Conservation (phyloP, 2,113 vertebrate species). For the Eidolon helvum region DNA sequence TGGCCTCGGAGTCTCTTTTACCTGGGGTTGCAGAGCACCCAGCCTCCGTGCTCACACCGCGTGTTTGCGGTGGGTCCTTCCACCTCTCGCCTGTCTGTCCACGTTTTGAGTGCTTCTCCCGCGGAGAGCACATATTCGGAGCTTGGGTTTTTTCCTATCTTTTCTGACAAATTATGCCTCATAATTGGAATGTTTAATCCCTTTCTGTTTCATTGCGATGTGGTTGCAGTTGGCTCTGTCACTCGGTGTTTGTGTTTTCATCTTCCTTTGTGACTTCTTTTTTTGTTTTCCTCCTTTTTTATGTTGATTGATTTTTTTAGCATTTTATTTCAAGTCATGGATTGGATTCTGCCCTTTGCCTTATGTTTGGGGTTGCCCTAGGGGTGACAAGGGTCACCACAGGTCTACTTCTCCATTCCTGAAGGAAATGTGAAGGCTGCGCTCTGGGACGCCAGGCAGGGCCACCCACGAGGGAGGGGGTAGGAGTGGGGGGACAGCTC, state of each 20-base stretch:
- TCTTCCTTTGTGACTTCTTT: neutral
- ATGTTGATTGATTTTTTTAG: neutral
- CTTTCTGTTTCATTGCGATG: rapidly evolving
- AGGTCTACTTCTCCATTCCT: neutral
- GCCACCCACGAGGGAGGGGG: neutral
- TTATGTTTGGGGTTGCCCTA: rapidly evolving
- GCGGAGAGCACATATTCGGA: rapidly evolving
- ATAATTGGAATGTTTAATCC: rapidly evolving
- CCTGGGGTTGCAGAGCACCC: rapidly evolving
- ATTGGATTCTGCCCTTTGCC: rapidly evolving
- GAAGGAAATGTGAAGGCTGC: neutral
- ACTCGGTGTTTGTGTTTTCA: rapidly evolving
- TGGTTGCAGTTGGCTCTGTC: rapidly evolving
- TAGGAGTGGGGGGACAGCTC: rapidly evolving
- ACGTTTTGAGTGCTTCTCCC: too few relatives aligned
- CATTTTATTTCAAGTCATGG: neutral
- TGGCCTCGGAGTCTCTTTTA: neutral
- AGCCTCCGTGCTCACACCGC: rapidly evolving
- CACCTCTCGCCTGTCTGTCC: neutral
- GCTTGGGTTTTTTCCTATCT: neutral
- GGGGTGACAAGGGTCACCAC: rapidly evolving
- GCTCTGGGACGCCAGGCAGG: rapidly evolving
- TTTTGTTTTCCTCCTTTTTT: neutral
- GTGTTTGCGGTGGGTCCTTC: rapidly evolving
- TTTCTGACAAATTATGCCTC: neutral